These are phyloP conservation scores for Archips crataeganus DNA, from an alignment of 2,888 invertebrate species.

Conservation along the genomic window DNA sequence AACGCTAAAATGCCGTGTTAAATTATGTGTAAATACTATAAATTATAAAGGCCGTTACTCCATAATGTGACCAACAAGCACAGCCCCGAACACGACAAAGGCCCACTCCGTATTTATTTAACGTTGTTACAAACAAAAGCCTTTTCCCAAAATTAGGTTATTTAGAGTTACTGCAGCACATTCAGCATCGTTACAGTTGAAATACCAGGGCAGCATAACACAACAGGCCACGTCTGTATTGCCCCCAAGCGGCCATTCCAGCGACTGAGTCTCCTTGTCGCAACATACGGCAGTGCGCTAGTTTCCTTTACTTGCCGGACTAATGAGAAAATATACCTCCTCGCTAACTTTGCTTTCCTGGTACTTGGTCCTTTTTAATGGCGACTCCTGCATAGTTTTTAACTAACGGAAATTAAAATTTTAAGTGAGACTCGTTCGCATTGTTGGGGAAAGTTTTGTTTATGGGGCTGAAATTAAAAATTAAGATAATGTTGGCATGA, in stretches of 20 bases:
- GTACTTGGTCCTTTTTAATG: conserved; percentile 69
- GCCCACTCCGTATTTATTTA: conserved; percentile 9
- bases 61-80: conserved; percentile 15
- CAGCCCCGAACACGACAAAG: neutral
- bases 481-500: neutral
- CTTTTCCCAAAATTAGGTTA: conserved; percentile 38
- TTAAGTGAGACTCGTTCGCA: conserved; percentile 34
- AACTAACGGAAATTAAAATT: conserved; percentile 38
- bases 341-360: conserved; percentile 58
- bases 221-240: conserved; percentile 32
- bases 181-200: conserved; percentile 31
- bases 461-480: conserved; percentile 1
- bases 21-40: neutral
- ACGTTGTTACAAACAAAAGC: conserved; percentile 18
- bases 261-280: conserved; percentile 32
- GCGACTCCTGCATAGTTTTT: conserved; percentile 41
- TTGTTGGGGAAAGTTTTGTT: conserved; percentile 12
- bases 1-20: neutral
- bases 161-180: conserved; percentile 40
- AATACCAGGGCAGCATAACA: conserved; percentile 39
- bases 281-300: conserved; percentile 47
- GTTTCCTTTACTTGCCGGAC: conserved; percentile 60
- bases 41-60: conserved; percentile 1
- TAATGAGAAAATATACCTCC: conserved; percentile 76
- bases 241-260: conserved; percentile 39